phyloP scores from a whole-genome alignment of 2,113 vertebrate genomes.

The Pachyramphus minor region DNA sequence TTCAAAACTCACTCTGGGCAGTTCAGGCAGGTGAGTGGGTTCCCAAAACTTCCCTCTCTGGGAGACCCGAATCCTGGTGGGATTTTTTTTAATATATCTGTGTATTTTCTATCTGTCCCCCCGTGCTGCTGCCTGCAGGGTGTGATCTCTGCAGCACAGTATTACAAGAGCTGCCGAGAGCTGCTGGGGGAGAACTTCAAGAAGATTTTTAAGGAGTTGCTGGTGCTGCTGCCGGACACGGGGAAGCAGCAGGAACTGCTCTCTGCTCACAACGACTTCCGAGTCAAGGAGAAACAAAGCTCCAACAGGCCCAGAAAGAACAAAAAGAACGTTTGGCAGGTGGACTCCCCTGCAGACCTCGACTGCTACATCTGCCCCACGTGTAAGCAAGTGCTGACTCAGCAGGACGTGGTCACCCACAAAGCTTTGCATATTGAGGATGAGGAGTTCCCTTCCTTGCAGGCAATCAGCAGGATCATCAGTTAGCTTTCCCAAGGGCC shows the following conservation, averaged over 20 bases:
- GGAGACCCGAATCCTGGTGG: neutral
- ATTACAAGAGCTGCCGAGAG: slow-evolving; percentile 84
- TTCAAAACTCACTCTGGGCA: slow-evolving; percentile 94
- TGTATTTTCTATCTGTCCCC: neutral
- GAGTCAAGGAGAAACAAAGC: slow-evolving; percentile 74
- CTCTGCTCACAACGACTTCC: slow-evolving; percentile 83
- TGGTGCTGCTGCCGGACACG: slow-evolving; percentile 91
- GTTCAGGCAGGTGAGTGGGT: slow-evolving; percentile 88
- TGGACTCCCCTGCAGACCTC: slow-evolving; percentile 70
- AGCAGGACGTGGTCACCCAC: slow-evolving; percentile 85
- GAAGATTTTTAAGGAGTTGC: slow-evolving; percentile 90
- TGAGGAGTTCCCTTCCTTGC: slow-evolving; percentile 93
- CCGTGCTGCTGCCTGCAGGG: slow-evolving; percentile 72
- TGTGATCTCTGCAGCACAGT: slow-evolving; percentile 86
- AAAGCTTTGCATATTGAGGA: slow-evolving; percentile 85
- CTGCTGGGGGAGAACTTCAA: slow-evolving; percentile 90
- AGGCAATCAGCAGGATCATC: slow-evolving; percentile 90
- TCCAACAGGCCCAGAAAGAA: slow-evolving; percentile 81
- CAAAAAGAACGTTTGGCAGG: slow-evolving; percentile 87
- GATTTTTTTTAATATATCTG: neutral
- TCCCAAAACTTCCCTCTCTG: neutral
- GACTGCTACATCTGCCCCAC: slow-evolving; percentile 90
- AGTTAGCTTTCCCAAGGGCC: slow-evolving; percentile 76
- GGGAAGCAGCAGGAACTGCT: slow-evolving; percentile 95
- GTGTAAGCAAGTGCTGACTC: slow-evolving; percentile 91